Base-by-base conservation (phyloP, 2,888 invertebrate species). In the Drosophila dives region DNA sequence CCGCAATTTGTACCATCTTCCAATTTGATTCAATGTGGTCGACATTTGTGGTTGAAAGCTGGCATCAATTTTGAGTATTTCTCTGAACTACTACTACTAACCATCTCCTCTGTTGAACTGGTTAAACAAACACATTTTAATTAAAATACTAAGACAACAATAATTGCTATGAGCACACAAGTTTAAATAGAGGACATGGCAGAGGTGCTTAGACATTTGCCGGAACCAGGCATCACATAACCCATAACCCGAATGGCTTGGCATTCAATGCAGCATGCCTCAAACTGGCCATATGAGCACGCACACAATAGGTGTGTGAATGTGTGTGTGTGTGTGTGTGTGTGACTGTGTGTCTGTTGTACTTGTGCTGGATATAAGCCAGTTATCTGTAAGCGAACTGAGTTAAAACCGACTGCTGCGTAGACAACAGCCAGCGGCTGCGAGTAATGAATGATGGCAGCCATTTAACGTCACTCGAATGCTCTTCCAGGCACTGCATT, bases 71-170 rank as follows among this genome's bases (percentile, higher is more conserved):
- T 81, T 73, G 58, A 56, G 40, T 49, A 26, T 17, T 8, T 23
- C 26, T 15, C 8, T 53, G 20, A n/a, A n/a, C 12, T 23, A 15
- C 17, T 36, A 3, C 15, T 29, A 29, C 12, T 6, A 1, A 12
- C 10, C 3, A 10, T 32, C 0, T 1, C n/a, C 36, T 50, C 54
- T 63, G 42, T 23, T 2, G 33, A 62, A 29, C 40, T 50, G 67
- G 34, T 45, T 65, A 70, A 64, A 63, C 75, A 86, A 89, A 85
- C 85, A 87, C 69, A 83, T 85, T 86, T 86, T 86, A 86, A 86
- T 89, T 86, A 89, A 86, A 86, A 89, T 81, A 86, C 86, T 82
- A 84, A 88, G 86, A 80, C 83, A 86, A 82, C 88, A 86, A 83
- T 77, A 81, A 89, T 81, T 85, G 81, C 77, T 36, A 49, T 48